phyloP scores from a whole-genome alignment of 1,140 invertebrate genomes.

The Marisa cornuarietis region DNA sequence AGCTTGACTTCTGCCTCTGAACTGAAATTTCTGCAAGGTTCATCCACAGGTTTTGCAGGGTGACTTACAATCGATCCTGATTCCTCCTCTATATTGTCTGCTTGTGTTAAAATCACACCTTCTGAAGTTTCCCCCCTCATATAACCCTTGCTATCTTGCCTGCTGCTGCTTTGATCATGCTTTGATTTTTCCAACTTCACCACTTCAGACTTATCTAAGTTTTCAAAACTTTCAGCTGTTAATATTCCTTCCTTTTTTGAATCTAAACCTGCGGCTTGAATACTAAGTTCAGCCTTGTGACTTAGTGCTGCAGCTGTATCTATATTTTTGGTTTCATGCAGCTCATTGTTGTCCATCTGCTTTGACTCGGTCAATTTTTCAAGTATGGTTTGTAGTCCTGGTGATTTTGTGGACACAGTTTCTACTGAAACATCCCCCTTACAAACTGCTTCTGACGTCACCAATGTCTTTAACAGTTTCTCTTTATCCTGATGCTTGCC shows the following conservation, averaged over 20 bases:
- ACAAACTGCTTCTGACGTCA: too few species aligned
- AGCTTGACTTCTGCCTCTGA: not conserved
- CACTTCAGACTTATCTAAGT: not conserved
- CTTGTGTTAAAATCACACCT: not conserved
- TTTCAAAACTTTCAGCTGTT: too few species aligned
- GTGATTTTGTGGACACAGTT: not conserved
- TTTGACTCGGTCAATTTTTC: not conserved
- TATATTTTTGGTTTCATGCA: not conserved
- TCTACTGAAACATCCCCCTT: not conserved
- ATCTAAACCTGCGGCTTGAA: not conserved
- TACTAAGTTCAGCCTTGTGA: not conserved
- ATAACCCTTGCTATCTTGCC: not conserved
- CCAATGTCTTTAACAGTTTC: too few species aligned
- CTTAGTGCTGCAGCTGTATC: not conserved
- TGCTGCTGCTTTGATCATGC: not conserved
- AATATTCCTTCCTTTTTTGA: not conserved
- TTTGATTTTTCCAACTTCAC: conserved; percentile 10
- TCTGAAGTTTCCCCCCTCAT: not conserved
- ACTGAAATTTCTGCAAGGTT: not conserved
- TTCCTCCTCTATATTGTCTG: not conserved
- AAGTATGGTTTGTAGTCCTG: not conserved
- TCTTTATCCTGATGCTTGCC: too few species aligned
- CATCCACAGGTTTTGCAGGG: not conserved
- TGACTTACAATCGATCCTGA: not conserved
- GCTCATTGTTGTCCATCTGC: not conserved